These are phyloP conservation scores for Phaonia tiefii DNA, from an alignment of 2,888 invertebrate genomes.

Conservation along the genomic window DNA sequence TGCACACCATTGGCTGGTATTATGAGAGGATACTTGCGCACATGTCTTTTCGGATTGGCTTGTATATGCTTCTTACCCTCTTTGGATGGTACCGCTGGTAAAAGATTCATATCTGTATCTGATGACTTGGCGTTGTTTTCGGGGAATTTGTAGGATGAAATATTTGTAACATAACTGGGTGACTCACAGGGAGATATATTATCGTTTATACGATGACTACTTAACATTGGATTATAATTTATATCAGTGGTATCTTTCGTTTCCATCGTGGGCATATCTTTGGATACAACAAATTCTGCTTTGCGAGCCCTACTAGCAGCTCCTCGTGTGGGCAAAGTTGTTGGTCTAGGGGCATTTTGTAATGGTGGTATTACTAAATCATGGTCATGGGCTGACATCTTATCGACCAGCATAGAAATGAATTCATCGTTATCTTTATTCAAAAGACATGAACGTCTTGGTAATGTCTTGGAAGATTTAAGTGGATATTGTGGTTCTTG, in stretches of 20 bases:
- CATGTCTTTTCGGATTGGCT: conserved; percentile 85
- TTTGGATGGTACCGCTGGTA: conserved; percentile 88
- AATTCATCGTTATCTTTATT: conserved; percentile 68
- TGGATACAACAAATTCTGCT: conserved; percentile 69
- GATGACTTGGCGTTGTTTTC: conserved; percentile 59
- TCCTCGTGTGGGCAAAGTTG: conserved; percentile 78
- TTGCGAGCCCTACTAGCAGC: conserved; percentile 75
- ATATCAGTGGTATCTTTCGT: conserved; percentile 69
- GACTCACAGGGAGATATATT: conserved; percentile 77
- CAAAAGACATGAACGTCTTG: conserved; percentile 73
- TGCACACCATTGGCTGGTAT: conserved; percentile 86
- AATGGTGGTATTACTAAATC: conserved; percentile 70
- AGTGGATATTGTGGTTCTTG: conserved; percentile 77
- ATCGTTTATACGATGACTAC: conserved; percentile 59
- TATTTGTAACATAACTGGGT: conserved; percentile 79
- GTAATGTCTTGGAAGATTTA: conserved; percentile 76
- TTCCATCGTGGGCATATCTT: conserved; percentile 49
- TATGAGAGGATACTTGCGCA: conserved; percentile 90
- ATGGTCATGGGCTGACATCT: conserved; percentile 55
- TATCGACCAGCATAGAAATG: conserved; percentile 21
- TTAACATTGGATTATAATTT: no score
- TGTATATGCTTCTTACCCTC: conserved; percentile 83
- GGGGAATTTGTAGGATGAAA: conserved; percentile 77
- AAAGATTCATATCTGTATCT: conserved; percentile 82
- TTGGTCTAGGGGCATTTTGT: conserved; percentile 77